These are phyloP conservation scores for Agrypnia vestita DNA, from an alignment of 1,140 invertebrate genomes.

Conservation along the genomic window DNA sequence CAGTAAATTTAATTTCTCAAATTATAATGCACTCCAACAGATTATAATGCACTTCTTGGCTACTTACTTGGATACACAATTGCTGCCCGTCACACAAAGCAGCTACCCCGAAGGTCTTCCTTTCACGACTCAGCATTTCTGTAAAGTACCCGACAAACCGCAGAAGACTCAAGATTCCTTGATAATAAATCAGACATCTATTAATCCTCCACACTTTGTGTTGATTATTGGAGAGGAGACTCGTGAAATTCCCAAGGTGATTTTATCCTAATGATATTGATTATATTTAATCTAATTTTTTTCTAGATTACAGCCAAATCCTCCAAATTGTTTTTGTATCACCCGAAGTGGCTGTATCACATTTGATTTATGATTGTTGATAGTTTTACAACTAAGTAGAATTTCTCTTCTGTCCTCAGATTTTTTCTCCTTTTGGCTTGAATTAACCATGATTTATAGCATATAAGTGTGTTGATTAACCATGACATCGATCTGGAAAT, in stretches of 20 bases:
- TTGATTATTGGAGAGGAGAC: conserved; percentile 78
- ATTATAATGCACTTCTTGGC: conserved; percentile 88
- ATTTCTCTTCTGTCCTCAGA: too few species aligned
- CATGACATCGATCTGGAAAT: too few species aligned
- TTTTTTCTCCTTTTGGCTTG: too few species aligned
- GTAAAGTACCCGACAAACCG: conserved; percentile 76
- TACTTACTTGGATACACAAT: conserved; percentile 86
- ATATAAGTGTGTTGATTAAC: too few species aligned
- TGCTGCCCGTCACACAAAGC: conserved; percentile 82
- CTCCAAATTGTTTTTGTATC: too few species aligned
- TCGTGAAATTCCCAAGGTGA: conserved; percentile 79
- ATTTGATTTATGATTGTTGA: too few species aligned
- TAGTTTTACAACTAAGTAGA: too few species aligned
- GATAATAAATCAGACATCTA: conserved; percentile 74
- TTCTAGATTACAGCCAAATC: too few species aligned
- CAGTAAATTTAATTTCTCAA: not conserved
- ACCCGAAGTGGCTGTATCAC: too few species aligned
- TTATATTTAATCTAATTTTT: too few species aligned
- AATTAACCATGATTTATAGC: too few species aligned
- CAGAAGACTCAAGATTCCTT: conserved; percentile 65
- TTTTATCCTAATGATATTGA: not conserved
- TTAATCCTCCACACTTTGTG: conserved; percentile 82
- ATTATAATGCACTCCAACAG: conserved; percentile 69
- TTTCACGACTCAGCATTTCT: conserved; percentile 75
- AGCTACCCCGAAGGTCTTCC: conserved; percentile 80